Percentiles rank a stretch among this genome's conserved stretches.
Evolutionary conservation across 2,113 vertebrate genomes (phyloP).

Genomic region (Atrichornis clamosus): DNA sequence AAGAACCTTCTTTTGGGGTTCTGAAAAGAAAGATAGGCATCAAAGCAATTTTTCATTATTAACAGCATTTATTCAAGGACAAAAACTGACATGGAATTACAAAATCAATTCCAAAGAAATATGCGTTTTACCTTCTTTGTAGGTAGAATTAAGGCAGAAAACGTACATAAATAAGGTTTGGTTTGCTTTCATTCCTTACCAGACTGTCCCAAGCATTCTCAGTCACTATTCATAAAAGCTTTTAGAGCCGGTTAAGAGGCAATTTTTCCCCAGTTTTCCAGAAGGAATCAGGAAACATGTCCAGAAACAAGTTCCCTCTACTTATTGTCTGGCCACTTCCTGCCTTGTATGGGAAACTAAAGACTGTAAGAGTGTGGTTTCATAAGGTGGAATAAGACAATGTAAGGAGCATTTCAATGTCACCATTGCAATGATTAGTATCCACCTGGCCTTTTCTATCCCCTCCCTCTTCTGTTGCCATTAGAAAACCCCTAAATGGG

Average conservation of each 20-base stretch:
- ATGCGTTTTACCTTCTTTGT: not conserved
- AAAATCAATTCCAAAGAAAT: not conserved
- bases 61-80: not conserved
- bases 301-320: not conserved
- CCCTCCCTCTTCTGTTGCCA: not conserved
- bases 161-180: not conserved
- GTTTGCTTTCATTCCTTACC: not conserved
- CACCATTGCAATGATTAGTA: not conserved
- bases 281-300: not conserved
- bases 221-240: not conserved
- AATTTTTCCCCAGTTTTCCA: not conserved
- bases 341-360: not conserved
- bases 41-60: not conserved
- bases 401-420: not conserved
- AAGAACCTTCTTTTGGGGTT: constrained; percentile 54
- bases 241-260: not conserved
- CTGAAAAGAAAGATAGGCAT: constrained; percentile 53
- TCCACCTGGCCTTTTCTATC: not conserved
- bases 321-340: not conserved
- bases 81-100: not conserved
- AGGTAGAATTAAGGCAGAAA: not conserved
- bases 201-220: not conserved
- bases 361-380: not conserved
- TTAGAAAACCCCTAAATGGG: not conserved
- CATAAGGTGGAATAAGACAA: not conserved